These are phyloP conservation scores for Drosophila eugracilis DNA, from an alignment of 1,140 invertebrate species.

Conservation along the genomic window DNA sequence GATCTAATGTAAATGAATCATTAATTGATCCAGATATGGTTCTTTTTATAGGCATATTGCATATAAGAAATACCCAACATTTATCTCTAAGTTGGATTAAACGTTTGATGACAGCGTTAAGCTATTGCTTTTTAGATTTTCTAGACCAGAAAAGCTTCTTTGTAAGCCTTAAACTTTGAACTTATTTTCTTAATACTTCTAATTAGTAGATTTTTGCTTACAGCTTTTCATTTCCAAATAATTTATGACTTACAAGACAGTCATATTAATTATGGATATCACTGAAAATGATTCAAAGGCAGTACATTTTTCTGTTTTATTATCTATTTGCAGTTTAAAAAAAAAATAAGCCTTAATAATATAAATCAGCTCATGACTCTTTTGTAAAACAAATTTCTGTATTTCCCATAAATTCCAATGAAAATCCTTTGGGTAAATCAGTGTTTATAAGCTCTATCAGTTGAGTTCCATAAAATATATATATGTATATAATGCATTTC, in stretches of 20 bases:
- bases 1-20: slow-evolving; percentile 33
- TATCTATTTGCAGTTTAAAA: too few relatives aligned
- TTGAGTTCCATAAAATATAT: slow-evolving; percentile 20
- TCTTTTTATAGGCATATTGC: slow-evolving; percentile 23
- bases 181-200: too few relatives aligned
- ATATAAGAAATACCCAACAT: slow-evolving; percentile 12
- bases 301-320: too few relatives aligned
- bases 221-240: too few relatives aligned
- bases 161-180: too few relatives aligned
- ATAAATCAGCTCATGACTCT: too few relatives aligned
- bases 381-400: not conserved
- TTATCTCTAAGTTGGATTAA: not conserved
- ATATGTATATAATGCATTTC: slow-evolving; percentile 9
- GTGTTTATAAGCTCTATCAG: slow-evolving; percentile 17
- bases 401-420: not conserved
- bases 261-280: too few relatives aligned
- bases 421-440: slow-evolving; percentile 9
- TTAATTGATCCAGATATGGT: slow-evolving; percentile 25
- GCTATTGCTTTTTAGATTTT: not conserved
- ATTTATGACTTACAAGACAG: too few relatives aligned
- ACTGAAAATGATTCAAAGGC: too few relatives aligned
- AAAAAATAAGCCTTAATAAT: not conserved
- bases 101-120: not conserved
- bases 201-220: too few relatives aligned
- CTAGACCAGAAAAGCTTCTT: too few relatives aligned